Conservation (phyloP, 2,888 invertebrate species). For the Tupiocoris notatus region DNA sequence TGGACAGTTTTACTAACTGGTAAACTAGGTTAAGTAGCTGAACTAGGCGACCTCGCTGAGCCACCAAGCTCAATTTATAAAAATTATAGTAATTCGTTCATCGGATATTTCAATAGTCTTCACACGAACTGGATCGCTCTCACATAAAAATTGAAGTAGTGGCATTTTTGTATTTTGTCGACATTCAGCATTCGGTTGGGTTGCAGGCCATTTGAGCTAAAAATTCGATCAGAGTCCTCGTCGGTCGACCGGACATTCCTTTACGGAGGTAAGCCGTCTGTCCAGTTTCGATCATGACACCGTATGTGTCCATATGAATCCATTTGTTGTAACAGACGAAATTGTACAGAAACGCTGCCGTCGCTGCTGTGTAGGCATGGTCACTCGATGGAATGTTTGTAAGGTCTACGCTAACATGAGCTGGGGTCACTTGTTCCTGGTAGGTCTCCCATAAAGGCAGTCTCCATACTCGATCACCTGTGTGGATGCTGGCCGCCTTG, state of each 20-base stretch:
- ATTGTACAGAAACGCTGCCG: slow-evolving; percentile 74
- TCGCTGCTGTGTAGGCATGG: slow-evolving; percentile 63
- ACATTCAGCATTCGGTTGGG: slow-evolving; percentile 21
- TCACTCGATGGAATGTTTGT: slow-evolving; percentile 36
- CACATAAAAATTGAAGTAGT: too few species aligned
- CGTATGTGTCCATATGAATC: slow-evolving; percentile 79
- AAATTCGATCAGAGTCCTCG: slow-evolving; percentile 71
- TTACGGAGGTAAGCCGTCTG: slow-evolving; percentile 62
- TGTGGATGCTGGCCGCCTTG: slow-evolving; percentile 66
- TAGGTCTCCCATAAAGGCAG: slow-evolving; percentile 62
- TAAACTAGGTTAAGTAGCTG: too few species aligned
- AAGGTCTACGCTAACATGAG: slow-evolving; percentile 42
- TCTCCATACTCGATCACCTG: slow-evolving; percentile 80
- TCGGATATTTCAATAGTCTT: too few species aligned
- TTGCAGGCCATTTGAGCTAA: slow-evolving; percentile 57
- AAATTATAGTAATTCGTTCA: too few species aligned
- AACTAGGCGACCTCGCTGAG: too few species aligned
- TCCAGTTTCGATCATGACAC: slow-evolving; percentile 69
- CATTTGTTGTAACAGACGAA: slow-evolving; percentile 70
- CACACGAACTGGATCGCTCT: too few species aligned
- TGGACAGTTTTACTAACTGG: too few species aligned
- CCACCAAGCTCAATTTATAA: too few species aligned
- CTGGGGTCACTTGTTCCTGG: slow-evolving; percentile 39
- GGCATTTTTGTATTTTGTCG: slow-evolving; percentile 6
- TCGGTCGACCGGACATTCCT: slow-evolving; percentile 77